Evolutionary conservation across 2,888 invertebrate species (phyloP), one percentile per base, ranked within the genome.

Genomic region (Harpalus rubripes): DNA sequence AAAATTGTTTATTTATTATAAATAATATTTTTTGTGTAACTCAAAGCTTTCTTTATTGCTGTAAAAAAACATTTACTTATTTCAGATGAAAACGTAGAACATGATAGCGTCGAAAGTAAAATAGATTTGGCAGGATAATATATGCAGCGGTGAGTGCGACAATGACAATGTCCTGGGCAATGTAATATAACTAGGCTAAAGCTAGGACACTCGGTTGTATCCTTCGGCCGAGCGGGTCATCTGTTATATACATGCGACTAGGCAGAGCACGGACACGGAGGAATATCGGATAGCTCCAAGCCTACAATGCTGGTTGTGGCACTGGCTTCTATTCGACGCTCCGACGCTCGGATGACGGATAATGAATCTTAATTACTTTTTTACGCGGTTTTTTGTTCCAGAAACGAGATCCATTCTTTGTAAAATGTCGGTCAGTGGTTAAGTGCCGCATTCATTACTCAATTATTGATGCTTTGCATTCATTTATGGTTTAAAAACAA

Each of bases 361-460:
- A 68, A 68, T 68, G 68, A 68, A 39, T 15, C 39, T 39, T 68
- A 68, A 68, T 68, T 68, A 68, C 68, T 39, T 68, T 65, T 68
- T 68, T 68, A 39, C 39, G 68, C 63, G 22, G 10, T 63, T 63
- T 63, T 63, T 63, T 63, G 63, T 63, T 63, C 63, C 32, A 68
- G 15, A n/a, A 32, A 39, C 39, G 32, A 15, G 15, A 68, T 39
- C 32, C 68, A 18, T 63, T 63, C 63, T 68, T 26, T 39, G n/a
- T 39, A 68, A 32, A 68, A 32, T 68, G 15, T 15, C 68, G 68
- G n/a, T 15, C 68, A 68, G 10, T 26, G 63, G 63, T 63, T 63
- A 63, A 63, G 18, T 63, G 0, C 7, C 59, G 59, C n/a, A 59
- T 59, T 59, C 59, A 59, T 59, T 59, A 22, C 63, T 63, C 63